These are phyloP conservation scores for Drosophila bipectinata DNA, from an alignment of 1,140 invertebrate genomes.

Conservation along the genomic window DNA sequence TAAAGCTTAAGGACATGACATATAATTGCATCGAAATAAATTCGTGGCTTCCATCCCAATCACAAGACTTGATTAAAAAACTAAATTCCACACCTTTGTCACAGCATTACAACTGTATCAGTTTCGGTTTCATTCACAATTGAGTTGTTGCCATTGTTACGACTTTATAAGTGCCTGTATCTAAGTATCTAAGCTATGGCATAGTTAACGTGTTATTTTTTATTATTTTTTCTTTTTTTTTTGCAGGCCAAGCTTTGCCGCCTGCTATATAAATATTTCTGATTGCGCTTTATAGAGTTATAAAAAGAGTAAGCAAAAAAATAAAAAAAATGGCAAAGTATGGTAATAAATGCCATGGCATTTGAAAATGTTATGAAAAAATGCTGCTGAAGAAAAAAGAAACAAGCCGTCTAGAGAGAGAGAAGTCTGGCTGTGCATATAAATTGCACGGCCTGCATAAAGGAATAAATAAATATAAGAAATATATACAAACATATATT, in stretches of 20 bases:
- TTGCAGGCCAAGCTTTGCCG: slow-evolving; percentile 10
- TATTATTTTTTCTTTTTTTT: slow-evolving; percentile 4
- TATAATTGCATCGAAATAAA: slow-evolving; percentile 28
- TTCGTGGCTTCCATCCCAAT: neutral
- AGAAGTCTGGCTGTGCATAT: slow-evolving; percentile 66
- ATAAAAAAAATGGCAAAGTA: slow-evolving; percentile 51
- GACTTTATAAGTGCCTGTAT: slow-evolving; percentile 46
- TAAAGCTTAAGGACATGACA: slow-evolving; percentile 31
- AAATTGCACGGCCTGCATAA: slow-evolving; percentile 67
- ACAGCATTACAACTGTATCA: slow-evolving; percentile 43
- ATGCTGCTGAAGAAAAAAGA: slow-evolving; percentile 28
- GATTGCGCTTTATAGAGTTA: slow-evolving; percentile 69
- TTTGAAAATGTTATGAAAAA: slow-evolving; percentile 77
- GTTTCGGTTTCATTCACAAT: slow-evolving; percentile 51
- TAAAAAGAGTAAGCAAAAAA: slow-evolving; percentile 39
- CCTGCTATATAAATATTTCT: slow-evolving; percentile 54
- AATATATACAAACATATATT: slow-evolving; percentile 9
- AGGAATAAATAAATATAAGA: slow-evolving; percentile 57
- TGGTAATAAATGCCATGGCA: slow-evolving; percentile 80
- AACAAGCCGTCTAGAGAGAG: slow-evolving; percentile 20
- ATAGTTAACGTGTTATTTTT: slow-evolving; percentile 49
- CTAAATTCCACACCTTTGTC: slow-evolving; percentile 38
- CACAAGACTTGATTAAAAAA: slow-evolving; percentile 1
- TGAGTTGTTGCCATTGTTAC: slow-evolving; percentile 54
- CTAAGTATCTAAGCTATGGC: slow-evolving; percentile 66